phyloP scores from a whole-genome alignment of 2,888 invertebrate genomes.

The Cephus sareptanus region DNA sequence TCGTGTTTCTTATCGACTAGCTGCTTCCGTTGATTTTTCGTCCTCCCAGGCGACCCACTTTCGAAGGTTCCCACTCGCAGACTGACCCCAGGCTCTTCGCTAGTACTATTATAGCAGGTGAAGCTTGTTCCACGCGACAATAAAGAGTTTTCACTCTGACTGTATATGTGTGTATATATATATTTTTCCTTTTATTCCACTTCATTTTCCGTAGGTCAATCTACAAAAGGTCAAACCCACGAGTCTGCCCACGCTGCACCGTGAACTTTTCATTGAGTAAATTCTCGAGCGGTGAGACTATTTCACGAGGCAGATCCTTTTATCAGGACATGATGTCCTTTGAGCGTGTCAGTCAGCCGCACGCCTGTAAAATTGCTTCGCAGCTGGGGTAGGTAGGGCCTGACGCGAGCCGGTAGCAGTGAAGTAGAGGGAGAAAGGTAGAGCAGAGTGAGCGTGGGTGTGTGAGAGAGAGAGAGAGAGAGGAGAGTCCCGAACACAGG shows the following conservation, averaged over 20 bases:
- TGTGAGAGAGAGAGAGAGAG: conserved; percentile 11
- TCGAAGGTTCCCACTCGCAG: not conserved
- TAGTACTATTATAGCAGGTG: not conserved
- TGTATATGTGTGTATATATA: not conserved
- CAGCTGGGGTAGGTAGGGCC: conserved; percentile 18
- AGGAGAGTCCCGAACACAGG: conserved; percentile 37
- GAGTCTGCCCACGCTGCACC: not conserved
- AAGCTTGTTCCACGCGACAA: not conserved
- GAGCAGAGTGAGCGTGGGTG: not conserved
- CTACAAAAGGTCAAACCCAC: conserved; percentile 2
- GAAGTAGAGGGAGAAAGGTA: not conserved
- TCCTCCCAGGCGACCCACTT: not conserved
- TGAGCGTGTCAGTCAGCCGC: conserved; percentile 56
- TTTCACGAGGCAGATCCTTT: conserved; percentile 27
- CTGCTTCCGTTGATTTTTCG: not conserved
- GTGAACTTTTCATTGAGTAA: not conserved
- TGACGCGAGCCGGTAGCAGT: not conserved
- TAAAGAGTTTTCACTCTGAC: not conserved
- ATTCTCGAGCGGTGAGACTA: not conserved
- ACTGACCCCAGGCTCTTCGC: not conserved
- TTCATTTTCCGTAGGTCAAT: not conserved
- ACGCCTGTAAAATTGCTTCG: conserved; percentile 58
- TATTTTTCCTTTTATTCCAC: conserved; percentile 28
- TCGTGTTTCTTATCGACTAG: not conserved
- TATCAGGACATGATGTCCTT: conserved; percentile 43